These are phyloP conservation scores for Austrofundulus limnaeus DNA, from an alignment of 2,113 vertebrate genomes.

Conservation along the genomic window DNA sequence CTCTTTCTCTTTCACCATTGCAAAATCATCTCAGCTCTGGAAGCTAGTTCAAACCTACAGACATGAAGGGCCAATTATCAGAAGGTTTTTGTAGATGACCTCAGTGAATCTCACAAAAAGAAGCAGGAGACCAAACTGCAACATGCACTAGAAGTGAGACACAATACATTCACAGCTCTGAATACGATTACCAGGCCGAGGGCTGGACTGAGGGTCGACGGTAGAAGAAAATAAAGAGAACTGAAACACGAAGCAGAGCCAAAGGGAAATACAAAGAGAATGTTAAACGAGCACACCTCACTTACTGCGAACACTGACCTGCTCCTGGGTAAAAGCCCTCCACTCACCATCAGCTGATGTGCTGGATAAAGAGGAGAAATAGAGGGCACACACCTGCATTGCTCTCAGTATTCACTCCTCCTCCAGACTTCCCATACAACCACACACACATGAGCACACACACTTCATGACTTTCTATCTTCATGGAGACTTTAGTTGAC, in stretches of 20 bases:
- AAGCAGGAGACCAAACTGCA: not conserved
- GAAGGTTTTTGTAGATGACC: not conserved
- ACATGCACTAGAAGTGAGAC: not conserved
- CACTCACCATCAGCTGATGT: slow-evolving; percentile 39
- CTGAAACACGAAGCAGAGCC: slow-evolving; percentile 23
- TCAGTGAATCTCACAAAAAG: too few species aligned
- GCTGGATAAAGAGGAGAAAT: slow-evolving; percentile 23
- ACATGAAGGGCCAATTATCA: not conserved
- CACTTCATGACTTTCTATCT: too few species aligned
- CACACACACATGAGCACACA: too few species aligned
- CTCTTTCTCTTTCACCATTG: not conserved
- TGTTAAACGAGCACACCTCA: slow-evolving; percentile 24
- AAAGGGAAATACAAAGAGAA: slow-evolving; percentile 31
- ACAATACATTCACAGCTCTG: slow-evolving; percentile 1
- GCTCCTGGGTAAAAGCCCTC: slow-evolving; percentile 42
- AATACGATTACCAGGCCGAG: slow-evolving; percentile 5
- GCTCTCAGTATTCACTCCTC: slow-evolving; percentile 26
- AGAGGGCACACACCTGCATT: slow-evolving; percentile 53
- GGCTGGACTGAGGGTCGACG: not conserved
- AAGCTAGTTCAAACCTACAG: not conserved
- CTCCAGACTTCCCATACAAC: slow-evolving; percentile 8
- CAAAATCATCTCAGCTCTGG: not conserved
- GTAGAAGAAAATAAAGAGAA: slow-evolving; percentile 16
- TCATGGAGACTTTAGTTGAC: too few species aligned
- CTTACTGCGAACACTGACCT: slow-evolving; percentile 48